Percentiles rank a stretch among this genome's conserved stretches.
These are phyloP conservation scores for Papilio demoleus DNA, from an alignment of 2,888 invertebrate species.

Conservation along the genomic window DNA sequence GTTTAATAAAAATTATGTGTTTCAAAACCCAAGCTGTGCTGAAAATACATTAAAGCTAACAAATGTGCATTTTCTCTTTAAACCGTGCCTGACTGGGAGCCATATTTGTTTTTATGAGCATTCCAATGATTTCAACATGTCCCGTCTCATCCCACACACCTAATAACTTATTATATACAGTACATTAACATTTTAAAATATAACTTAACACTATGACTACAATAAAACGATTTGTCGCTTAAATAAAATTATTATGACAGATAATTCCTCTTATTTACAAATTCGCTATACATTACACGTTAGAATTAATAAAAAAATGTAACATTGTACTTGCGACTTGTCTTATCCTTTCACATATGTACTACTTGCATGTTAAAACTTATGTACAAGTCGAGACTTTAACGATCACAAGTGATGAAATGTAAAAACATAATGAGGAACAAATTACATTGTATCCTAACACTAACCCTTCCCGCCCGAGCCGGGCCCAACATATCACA, in stretches of 20 bases:
- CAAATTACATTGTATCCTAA: constrained; percentile 75
- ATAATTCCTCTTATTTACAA: constrained; percentile 83
- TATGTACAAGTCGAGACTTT: constrained; percentile 82
- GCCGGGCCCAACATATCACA: constrained; percentile 73
- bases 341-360: constrained; percentile 76
- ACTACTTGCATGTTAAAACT: constrained; percentile 65
- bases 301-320: constrained; percentile 68
- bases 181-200: constrained; percentile 74
- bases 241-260: constrained; percentile 81
- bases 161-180: constrained; percentile 73
- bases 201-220: constrained; percentile 79
- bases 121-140: constrained; percentile 39
- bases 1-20: constrained; percentile 46
- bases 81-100: constrained; percentile 59
- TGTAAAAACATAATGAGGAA: constrained; percentile 75
- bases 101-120: constrained; percentile 26
- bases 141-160: constrained; percentile 52
- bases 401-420: constrained; percentile 76
- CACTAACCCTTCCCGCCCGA: constrained; percentile 71
- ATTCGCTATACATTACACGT: constrained; percentile 78
- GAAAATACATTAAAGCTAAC: constrained; percentile 72
- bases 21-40: constrained; percentile 69
- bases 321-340: constrained; percentile 81
- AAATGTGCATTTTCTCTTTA: constrained; percentile 73
- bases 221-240: constrained; percentile 81